Evolutionary conservation across 2,888 invertebrate species (phyloP), one percentile per base, ranked within the genome.

Genomic region (Tromatobia lineatoria): DNA sequence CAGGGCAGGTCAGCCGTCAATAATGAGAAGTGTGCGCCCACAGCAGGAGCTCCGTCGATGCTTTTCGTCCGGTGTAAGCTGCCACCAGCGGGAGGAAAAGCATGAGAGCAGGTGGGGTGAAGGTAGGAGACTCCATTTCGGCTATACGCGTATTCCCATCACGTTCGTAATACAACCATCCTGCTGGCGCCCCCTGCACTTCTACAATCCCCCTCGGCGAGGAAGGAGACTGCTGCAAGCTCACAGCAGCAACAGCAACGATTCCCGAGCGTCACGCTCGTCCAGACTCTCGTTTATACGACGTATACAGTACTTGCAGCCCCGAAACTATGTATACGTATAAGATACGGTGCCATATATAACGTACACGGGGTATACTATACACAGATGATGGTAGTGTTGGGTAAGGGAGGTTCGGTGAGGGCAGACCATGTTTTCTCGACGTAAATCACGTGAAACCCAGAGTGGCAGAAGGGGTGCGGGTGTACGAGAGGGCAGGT

Each of bases 21-120:
- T 90, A 90, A 91, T 91, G 90, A 91, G 91, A 91, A 91, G 90
- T 90, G 89, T 89, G 88, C 88, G 87, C 89, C 88, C 85, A 86
- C 78, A 87, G 89, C 86, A 86, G 87, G 88, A 81, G n/a, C 85
- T 78, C 82, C 80, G 81, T 67, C 83, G 85, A 85, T 85, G 79
- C 70, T 80, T 77, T 82, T 70, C 83, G 73, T 78, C 59, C 59
- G 79, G 69, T 66, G 74, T 66, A 50, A 80, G 25, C 34, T 20
- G n/a, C 45, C 66, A 38, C 74, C 57, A 42, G 80, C 73, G 69
- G 52, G 80, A 75, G 71, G 80, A 84, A 77, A 80, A 74, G 67
- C 78, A 70, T 61, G 83, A 77, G 69, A 66, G 57, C 77, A 20
- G 50, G 52, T n/a, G 50, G 73, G 52, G n/a, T 20, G 23, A 64